Evolutionary conservation across 2,797 vertebrate species (phyloP).

Genomic region (Scolopax bukidnonensis): DNA sequence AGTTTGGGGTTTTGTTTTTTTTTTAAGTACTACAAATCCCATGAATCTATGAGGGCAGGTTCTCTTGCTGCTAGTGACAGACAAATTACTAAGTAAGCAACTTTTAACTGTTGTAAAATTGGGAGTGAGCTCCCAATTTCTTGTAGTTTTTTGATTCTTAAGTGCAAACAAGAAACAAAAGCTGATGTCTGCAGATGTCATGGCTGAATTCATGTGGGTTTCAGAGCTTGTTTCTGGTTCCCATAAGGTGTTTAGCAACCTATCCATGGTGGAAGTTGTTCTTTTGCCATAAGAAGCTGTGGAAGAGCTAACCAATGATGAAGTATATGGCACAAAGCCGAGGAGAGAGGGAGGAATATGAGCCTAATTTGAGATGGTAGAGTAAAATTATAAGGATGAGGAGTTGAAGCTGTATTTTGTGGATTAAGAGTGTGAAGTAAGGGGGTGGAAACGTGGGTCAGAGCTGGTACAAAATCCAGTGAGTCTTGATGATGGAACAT

Average conservation of each 20-base stretch:
- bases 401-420: background rate
- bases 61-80: background rate
- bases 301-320: background rate
- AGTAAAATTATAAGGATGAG: background rate
- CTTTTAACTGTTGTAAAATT: background rate
- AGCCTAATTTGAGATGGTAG: background rate
- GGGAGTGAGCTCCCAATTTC: background rate
- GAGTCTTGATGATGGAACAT: background rate
- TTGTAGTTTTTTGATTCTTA: background rate
- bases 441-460: background rate
- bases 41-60: background rate
- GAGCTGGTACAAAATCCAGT: background rate
- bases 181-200: background rate
- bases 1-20: background rate
- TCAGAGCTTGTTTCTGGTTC: background rate
- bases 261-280: background rate
- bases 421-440: background rate
- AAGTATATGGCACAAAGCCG: background rate
- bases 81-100: background rate
- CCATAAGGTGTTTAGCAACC: background rate
- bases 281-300: background rate
- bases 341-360: background rate
- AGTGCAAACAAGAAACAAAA: background rate
- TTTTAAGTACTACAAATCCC: background rate
- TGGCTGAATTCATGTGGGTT: background rate